Base-by-base conservation (phyloP, 2,888 invertebrate genomes). In the Proisotoma minuta region DNA sequence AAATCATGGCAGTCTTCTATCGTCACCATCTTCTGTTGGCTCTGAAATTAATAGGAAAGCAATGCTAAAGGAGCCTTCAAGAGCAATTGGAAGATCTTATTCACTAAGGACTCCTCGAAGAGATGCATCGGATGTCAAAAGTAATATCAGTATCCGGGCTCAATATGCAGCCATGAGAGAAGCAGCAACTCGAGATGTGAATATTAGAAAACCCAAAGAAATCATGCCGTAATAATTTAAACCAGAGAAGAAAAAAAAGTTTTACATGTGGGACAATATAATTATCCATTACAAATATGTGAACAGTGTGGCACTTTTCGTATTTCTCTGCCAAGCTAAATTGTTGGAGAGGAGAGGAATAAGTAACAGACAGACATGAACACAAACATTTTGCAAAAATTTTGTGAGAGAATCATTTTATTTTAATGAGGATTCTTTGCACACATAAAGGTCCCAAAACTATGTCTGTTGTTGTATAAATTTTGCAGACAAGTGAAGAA, bases 121-220 rank as follows among this genome's bases (percentile, higher is more conserved):
- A n/a, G 66, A 66, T 28, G 40, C 63, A 12, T 57, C 27, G 18
- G 63, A 63, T 47, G 60, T 66, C 10, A 34, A 50, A 50, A 66
- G 58, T 28, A 66, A 66, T 40, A 66, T 66, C 24, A 63, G 56
- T 58, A 63, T 66, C 34, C 59, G 63, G 50, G 69, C 69, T 48
- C 69, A 69, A 26, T 69, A 69, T 47, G 66, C 69, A 26, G 69
- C 64, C 2, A 69, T 69, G 69, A 57, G 69, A 53, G 60, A 59
- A n/a, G 53, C 58, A 40, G 34, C 47, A 10, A 47, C 22, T 10
- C 27, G 57, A 27, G 50, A 49, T 28, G 57, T 56, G 3, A 56
- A 26, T 27, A 29, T 56, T 10, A 56, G 56, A 26, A 56, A 56
- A 20, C 56, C 56, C 2, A 56, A 56, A 47, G 56, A 56, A 12